A percentile compares a stretch with the other conserved stretches of the same genome.
These are phyloP conservation scores for Drosophila austrosaltans DNA, from an alignment of 2,888 invertebrate species.

Conservation along the genomic window DNA sequence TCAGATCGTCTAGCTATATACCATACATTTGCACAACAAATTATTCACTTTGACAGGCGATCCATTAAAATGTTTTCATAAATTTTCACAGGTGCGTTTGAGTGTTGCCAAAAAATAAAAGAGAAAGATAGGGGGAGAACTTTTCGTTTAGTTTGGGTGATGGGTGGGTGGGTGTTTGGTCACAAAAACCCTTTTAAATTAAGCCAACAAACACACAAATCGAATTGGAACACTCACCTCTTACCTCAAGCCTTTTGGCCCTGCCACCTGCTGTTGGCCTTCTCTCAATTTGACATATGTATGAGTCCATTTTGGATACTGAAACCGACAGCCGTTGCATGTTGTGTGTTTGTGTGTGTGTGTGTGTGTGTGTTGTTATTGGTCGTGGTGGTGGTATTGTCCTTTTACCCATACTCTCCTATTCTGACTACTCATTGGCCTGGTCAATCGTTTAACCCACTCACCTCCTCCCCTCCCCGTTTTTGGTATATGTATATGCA, in stretches of 20 bases:
- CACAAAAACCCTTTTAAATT: conserved; percentile 29
- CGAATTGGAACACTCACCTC: conserved; percentile 39
- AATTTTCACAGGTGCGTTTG: conserved; percentile 67
- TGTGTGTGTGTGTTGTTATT: conserved; percentile 15
- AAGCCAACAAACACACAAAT: conserved; percentile 40
- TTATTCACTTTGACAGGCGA: conserved; percentile 59
- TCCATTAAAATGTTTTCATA: conserved; percentile 74
- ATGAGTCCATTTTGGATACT: conserved; percentile 42
- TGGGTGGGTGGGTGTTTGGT: no score
- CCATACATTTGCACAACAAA: background rate
- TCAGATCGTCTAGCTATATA: background rate
- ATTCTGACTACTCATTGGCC: background rate
- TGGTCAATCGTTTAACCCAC: background rate
- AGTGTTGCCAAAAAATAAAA: conserved; percentile 5
- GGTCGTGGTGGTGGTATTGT: conserved; percentile 10
- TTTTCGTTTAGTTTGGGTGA: background rate
- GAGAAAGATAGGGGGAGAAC: background rate
- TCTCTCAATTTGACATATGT: conserved; percentile 36
- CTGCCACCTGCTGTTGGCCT: background rate
- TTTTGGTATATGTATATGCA: conserved; percentile 39
- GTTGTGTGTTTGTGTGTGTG: background rate
- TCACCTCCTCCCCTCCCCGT: background rate
- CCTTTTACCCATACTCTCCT: background rate
- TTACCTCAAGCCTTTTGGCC: conserved; percentile 2
- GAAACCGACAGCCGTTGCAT: conserved; percentile 16